phyloP scores from a whole-genome alignment of 2,888 invertebrate genomes.

The Polydesmus complanatus region DNA sequence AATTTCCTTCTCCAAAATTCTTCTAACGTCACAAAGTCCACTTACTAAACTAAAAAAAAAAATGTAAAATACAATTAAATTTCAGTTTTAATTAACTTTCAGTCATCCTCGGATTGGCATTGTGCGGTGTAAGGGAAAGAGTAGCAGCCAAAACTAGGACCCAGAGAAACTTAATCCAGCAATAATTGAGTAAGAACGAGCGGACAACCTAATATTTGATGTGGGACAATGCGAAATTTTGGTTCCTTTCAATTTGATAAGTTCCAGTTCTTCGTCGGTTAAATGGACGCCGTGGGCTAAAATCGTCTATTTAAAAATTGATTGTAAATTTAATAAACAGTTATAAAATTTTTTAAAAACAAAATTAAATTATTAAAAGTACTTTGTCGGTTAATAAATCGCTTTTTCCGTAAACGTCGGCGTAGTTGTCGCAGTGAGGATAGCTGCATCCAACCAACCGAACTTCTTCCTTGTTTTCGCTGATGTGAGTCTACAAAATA shows the following conservation, averaged over 20 bases:
- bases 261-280: conserved; percentile 49
- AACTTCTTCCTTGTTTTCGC: conserved; percentile 63
- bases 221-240: conserved; percentile 74
- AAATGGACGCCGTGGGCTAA: conserved; percentile 74
- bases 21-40: conserved; percentile 62
- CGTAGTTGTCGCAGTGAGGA: conserved; percentile 47
- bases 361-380: conserved; percentile 19
- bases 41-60: conserved; percentile 51
- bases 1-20: conserved; percentile 46
- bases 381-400: conserved; percentile 61
- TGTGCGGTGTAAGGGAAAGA: no score
- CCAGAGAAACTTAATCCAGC: no score
- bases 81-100: no score
- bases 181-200: no score
- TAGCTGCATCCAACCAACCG: conserved; percentile 45
- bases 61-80: neutral
- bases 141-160: no score
- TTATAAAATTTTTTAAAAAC: neutral
- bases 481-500: conserved; percentile 59
- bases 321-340: no score
- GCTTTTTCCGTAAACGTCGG: conserved; percentile 59
- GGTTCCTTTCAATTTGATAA: conserved; percentile 46
- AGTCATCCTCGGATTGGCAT: no score
- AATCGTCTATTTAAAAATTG: conserved; percentile 44
- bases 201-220: conserved; percentile 38